Percentiles rank a stretch among this genome's conserved stretches.
These are phyloP conservation scores for Cacajao melanocephalus DNA, from an alignment of 2,797 vertebrate species.

Conservation along the genomic window DNA sequence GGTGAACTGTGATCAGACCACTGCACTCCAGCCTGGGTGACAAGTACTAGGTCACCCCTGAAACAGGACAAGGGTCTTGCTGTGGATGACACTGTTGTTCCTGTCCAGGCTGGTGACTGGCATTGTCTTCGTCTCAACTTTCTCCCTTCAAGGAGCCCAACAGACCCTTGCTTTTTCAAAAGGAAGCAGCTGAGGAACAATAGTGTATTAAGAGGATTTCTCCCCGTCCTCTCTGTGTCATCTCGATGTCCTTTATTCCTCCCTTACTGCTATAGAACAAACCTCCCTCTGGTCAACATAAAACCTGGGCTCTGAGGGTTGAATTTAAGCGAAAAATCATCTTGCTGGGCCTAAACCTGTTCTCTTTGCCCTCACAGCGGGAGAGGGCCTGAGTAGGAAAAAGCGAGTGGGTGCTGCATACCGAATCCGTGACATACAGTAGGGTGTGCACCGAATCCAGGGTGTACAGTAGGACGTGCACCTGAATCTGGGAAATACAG, in stretches of 20 bases:
- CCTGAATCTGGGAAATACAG: too few relatives aligned
- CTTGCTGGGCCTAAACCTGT: not conserved
- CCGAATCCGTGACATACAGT: not conserved
- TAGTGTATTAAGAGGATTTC: not conserved
- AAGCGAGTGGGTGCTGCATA: not conserved
- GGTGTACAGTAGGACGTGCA: not conserved
- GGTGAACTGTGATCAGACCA: not conserved
- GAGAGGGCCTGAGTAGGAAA: not conserved
- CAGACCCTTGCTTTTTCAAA: not conserved
- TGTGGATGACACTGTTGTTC: rapidly evolving
- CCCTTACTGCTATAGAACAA: not conserved
- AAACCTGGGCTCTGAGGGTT: not conserved
- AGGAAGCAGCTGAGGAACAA: not conserved
- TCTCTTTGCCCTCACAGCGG: too few relatives aligned
- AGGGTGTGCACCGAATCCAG: not conserved
- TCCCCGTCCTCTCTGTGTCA: too few relatives aligned
- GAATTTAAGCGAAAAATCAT: not conserved
- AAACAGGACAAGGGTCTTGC: not conserved
- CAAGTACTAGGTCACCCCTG: not conserved
- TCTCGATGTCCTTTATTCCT: not conserved
- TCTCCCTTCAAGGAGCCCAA: too few relatives aligned
- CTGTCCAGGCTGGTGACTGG: not conserved
- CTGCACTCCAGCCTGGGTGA: not conserved
- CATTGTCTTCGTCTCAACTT: too few relatives aligned
- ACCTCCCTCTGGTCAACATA: rapidly evolving